Percentiles rank a stretch among this genome's conserved stretches.
Evolutionary conservation across 2,888 invertebrate genomes (phyloP).

Genomic region (Phortica magna): DNA sequence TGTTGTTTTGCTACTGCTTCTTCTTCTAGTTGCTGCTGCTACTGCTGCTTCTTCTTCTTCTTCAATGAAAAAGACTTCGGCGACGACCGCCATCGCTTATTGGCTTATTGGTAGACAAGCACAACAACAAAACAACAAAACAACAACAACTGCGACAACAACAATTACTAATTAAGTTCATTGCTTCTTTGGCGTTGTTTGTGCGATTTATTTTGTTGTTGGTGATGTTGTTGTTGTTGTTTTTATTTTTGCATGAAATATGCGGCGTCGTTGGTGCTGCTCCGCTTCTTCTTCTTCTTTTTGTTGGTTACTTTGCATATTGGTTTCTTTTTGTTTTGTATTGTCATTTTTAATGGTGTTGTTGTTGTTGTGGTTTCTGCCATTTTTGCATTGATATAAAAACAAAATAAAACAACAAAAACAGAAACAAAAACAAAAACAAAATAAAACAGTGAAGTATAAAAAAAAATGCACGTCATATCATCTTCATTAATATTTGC

Average conservation of each 20-base stretch:
- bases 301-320: slow-evolving; percentile 28
- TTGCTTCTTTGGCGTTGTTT: slow-evolving; percentile 67
- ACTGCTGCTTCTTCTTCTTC: background rate
- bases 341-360: slow-evolving; percentile 10
- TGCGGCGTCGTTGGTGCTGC: background rate
- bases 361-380: slow-evolving; percentile 2
- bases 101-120: slow-evolving; percentile 1
- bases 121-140: background rate
- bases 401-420: slow-evolving; percentile 12
- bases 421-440: slow-evolving; percentile 55
- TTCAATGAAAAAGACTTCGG: slow-evolving; percentile 10
- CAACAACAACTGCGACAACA: slow-evolving; percentile 42
- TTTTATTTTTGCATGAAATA: slow-evolving; percentile 12
- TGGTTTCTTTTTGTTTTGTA: slow-evolving; percentile 2
- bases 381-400: slow-evolving; percentile 1
- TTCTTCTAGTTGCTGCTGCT: background rate
- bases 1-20: background rate
- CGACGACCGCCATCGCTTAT: slow-evolving; percentile 7
- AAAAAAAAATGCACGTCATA: slow-evolving; percentile 58
- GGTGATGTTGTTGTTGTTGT: slow-evolving; percentile 44
- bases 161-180: slow-evolving; percentile 73
- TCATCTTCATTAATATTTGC: slow-evolving; percentile 68
- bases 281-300: background rate
- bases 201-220: slow-evolving; percentile 45
- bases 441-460: slow-evolving; percentile 31